phyloP scores from a whole-genome alignment of 1,140 invertebrate genomes.

The Hylyphantes graminicola region DNA sequence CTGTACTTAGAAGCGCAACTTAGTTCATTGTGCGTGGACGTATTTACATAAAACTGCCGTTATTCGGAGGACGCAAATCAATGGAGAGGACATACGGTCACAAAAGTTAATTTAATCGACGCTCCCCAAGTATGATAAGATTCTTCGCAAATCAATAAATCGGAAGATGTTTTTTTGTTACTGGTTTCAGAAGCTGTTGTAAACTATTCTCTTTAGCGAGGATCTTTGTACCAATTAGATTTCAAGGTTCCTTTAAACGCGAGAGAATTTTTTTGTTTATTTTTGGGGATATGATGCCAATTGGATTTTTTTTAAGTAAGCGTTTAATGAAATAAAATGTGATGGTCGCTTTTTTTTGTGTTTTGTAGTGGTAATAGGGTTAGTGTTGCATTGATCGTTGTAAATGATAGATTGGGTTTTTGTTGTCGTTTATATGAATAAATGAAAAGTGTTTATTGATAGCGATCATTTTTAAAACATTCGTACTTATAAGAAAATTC shows the following conservation, averaged over 20 bases:
- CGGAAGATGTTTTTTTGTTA: conserved; percentile 31
- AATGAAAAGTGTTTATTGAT: too few species aligned
- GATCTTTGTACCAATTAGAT: conserved; percentile 26
- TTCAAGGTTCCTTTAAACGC: not conserved
- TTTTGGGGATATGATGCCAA: not conserved
- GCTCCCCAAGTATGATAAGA: conserved; percentile 30
- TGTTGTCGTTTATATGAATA: too few species aligned
- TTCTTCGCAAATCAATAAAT: conserved; percentile 43
- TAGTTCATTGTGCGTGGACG: conserved; percentile 27
- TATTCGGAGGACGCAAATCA: conserved; percentile 41
- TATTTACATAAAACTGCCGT: conserved; percentile 54
- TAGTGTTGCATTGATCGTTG: too few species aligned
- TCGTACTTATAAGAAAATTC: too few species aligned
- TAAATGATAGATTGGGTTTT: too few species aligned
- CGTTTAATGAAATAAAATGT: too few species aligned
- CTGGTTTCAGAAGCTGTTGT: conserved; percentile 2
- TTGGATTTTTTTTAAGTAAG: too few species aligned
- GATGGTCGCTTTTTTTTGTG: too few species aligned
- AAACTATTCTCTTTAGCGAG: conserved; percentile 16
- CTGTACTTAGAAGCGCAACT: too few species aligned
- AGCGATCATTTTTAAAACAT: too few species aligned
- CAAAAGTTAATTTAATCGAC: conserved; percentile 59
- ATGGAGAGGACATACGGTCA: conserved; percentile 44
- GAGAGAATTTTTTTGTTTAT: not conserved
- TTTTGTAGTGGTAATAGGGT: too few species aligned